A percentile compares a stretch with the other conserved stretches of the same genome.
These are phyloP conservation scores for Scolanthus callimorphus DNA, from an alignment of 92 coral and sea anemone genomes.

Conservation along the genomic window DNA sequence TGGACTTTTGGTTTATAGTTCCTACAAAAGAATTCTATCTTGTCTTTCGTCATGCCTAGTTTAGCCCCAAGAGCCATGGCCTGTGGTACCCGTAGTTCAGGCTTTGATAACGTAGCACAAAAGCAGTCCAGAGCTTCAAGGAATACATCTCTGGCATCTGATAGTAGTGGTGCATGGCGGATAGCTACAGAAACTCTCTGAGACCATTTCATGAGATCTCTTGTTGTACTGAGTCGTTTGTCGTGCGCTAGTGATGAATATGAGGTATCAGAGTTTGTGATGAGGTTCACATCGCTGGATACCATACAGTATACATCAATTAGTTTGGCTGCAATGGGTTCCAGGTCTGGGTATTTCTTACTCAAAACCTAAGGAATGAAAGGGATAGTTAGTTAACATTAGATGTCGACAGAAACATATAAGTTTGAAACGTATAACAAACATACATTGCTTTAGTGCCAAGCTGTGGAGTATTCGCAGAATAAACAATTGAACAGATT, in stretches of 20 bases:
- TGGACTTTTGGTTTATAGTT: slow-evolving; percentile 85
- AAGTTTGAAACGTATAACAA: no score
- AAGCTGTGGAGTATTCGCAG: no score
- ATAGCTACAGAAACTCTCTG: slow-evolving; percentile 59
- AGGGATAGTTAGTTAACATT: no score
- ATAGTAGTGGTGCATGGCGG: slow-evolving; percentile 45
- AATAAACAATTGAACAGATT: no score
- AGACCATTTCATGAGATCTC: slow-evolving; percentile 95
- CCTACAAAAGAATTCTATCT: slow-evolving; percentile 72
- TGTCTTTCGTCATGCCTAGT: slow-evolving; percentile 78
- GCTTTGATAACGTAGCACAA: slow-evolving; percentile 75
- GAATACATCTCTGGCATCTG: slow-evolving; percentile 75
- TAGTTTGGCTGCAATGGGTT: slow-evolving; percentile 65
- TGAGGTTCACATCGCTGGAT: slow-evolving; percentile 61
- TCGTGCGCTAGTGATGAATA: slow-evolving; percentile 48
- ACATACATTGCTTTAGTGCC: no score
- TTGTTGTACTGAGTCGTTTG: slow-evolving; percentile 76
- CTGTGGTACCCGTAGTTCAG: slow-evolving; percentile 41
- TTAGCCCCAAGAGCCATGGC: slow-evolving; percentile 91
- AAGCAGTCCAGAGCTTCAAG: slow-evolving; percentile 96
- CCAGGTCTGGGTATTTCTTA: slow-evolving; percentile 64
- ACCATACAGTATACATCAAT: slow-evolving; percentile 82
- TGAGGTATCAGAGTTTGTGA: slow-evolving; percentile 46
- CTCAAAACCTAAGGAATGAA: no score
- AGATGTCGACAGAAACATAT: no score